Percentiles rank a stretch among this genome's conserved stretches.
Evolutionary conservation across 2,888 invertebrate species (phyloP).

Genomic region (Alcis repandata): DNA sequence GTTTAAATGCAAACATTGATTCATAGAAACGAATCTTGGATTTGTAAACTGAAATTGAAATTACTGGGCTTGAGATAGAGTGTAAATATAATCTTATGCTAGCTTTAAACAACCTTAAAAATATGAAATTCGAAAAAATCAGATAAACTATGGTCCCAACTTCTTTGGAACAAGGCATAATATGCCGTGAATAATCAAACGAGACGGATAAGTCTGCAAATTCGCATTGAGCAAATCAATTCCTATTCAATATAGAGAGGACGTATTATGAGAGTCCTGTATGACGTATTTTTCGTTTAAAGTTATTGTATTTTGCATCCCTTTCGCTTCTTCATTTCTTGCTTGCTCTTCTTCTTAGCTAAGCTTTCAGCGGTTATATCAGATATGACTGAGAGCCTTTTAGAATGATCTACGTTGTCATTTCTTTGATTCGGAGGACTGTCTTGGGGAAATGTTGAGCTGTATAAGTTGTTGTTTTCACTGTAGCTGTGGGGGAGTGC

Average conservation of each 20-base stretch:
- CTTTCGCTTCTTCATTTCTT: conserved; percentile 77
- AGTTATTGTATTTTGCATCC: conserved; percentile 81
- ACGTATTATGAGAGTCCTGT: neutral
- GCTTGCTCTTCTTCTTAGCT: conserved; percentile 78
- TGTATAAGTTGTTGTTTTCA: conserved; percentile 79
- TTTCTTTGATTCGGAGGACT: conserved; percentile 55
- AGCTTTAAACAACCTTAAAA: conserved; percentile 15
- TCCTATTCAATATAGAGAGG: neutral
- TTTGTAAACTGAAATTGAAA: conserved; percentile 21
- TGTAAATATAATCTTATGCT: conserved; percentile 21
- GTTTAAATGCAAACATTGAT: neutral
- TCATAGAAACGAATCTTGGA: no score
- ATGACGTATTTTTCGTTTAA: neutral
- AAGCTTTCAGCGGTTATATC: conserved; percentile 80
- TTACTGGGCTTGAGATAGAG: conserved; percentile 23
- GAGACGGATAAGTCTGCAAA: conserved; percentile 33
- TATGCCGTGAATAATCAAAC: conserved; percentile 32
- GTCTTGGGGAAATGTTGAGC: conserved; percentile 72
- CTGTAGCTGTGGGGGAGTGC: conserved; percentile 75
- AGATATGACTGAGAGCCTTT: conserved; percentile 79
- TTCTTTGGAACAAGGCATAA: conserved; percentile 43
- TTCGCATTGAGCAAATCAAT: conserved; percentile 28
- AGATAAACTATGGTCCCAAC: conserved; percentile 40
- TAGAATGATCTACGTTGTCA: conserved; percentile 65
- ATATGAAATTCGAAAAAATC: conserved; percentile 33